Evolutionary conservation across 1,140 invertebrate species (phyloP), one percentile per base, ranked within the genome.

Genomic region (Littorina saxatilis): DNA sequence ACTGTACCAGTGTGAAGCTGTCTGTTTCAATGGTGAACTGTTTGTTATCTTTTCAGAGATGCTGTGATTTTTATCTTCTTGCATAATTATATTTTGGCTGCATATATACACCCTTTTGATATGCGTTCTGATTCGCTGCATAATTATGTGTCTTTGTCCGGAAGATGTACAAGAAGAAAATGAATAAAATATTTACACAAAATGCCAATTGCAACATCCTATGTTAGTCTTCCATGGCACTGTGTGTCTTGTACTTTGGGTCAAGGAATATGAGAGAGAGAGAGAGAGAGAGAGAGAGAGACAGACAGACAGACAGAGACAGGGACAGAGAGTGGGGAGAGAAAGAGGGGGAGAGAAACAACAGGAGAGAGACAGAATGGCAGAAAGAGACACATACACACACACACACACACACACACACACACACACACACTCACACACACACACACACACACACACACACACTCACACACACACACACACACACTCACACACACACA

Each of bases 371-470:
- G n/a, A 11, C 40, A 50, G 15, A 27, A 15, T 27, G 27, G 40
- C 40, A 74, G 40, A 52, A 1, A n/a, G 3, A 23, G n/a, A 52
- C 29, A 1, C 43, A 29, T 7, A 29, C 61, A 66, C 27, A 35
- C 27, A 35, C 61, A 13, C 32, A 66, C 32, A 27, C 61, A 66
- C 32, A 32, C 61, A 66, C 32, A 66, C 27, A 35, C 61, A 32
- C 61, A 66, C 61, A 9, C 61, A 27, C 55, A 27, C 55, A 58
- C 55, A 35, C n/a, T 5, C 55, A 58, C n/a, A 58, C n/a, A 58
- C 23, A 58, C 55, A 58, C 55, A 58, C 55, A 58, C 55, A 58
- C n/a, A 58, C 55, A 58, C n/a, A 58, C 55, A 58, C 55, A 58
- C 55, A 66, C 61, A 66, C 61, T 32, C 61, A 7, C 61, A 66